Conservation (phyloP, 2,888 invertebrate genomes). For the Thalpophila matura region DNA sequence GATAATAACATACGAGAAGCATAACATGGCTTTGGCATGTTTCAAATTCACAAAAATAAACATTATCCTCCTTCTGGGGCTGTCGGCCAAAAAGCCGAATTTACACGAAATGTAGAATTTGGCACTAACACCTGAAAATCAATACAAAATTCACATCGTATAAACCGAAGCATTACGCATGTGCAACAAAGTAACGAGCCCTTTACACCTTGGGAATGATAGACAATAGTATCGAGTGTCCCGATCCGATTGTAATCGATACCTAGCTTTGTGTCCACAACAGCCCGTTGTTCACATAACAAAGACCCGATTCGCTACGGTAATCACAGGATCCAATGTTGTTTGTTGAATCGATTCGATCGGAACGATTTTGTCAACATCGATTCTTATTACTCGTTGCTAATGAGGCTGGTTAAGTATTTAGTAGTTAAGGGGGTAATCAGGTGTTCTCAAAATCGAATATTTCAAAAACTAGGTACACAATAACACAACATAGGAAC, state of each 20-base stretch:
- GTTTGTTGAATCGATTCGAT: constrained; percentile 48
- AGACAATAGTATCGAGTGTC: constrained; percentile 38
- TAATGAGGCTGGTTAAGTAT: constrained; percentile 6
- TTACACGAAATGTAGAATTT: neutral
- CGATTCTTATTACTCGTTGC: constrained; percentile 33
- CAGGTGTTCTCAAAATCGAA: too few species aligned
- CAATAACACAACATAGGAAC: too few species aligned
- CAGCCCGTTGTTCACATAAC: constrained; percentile 50
- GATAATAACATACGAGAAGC: too few species aligned
- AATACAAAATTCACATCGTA: constrained; percentile 3
- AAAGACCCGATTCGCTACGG: constrained; percentile 39
- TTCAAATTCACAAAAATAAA: too few species aligned
- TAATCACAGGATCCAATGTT: constrained; percentile 37
- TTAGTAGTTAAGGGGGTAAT: constrained; percentile 5
- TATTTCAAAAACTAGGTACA: too few species aligned
- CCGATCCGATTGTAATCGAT: constrained; percentile 51
- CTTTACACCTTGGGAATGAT: constrained; percentile 29
- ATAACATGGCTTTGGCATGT: too few species aligned
- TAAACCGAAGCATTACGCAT: constrained; percentile 29
- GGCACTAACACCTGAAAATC: constrained; percentile 10
- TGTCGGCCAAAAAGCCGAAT: neutral
- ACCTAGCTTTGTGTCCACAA: constrained; percentile 33
- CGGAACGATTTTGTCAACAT: constrained; percentile 26
- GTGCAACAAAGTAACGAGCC: constrained; percentile 25
- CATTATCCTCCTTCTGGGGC: too few species aligned